These are phyloP conservation scores for Drosophila hawaiiensis DNA, from an alignment of 2,888 invertebrate genomes.

Conservation along the genomic window DNA sequence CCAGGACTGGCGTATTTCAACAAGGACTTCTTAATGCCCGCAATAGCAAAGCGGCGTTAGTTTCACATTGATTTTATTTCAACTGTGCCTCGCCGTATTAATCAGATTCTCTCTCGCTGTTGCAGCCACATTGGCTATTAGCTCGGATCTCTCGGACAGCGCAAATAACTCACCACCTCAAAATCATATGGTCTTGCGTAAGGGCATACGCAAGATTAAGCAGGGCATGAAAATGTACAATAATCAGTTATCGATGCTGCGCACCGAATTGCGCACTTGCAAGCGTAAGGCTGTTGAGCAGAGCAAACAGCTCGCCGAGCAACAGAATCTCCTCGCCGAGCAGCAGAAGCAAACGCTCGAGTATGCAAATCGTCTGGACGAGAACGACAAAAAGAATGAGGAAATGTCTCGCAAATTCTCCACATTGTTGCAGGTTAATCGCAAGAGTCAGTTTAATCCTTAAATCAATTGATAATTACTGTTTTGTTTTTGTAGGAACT, in stretches of 20 bases:
- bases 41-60: slow-evolving; percentile 82
- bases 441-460: not conserved
- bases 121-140: slow-evolving; percentile 83
- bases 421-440: slow-evolving; percentile 89
- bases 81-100: not conserved
- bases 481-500: slow-evolving; percentile 88
- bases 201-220: slow-evolving; percentile 94
- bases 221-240: slow-evolving; percentile 96
- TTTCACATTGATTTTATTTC: not conserved
- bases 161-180: slow-evolving; percentile 88
- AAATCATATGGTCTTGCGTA: slow-evolving; percentile 93
- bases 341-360: slow-evolving; percentile 92
- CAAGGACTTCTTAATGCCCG: slow-evolving; percentile 90
- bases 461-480: not conserved
- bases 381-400: slow-evolving; percentile 95
- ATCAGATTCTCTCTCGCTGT: slow-evolving; percentile 49
- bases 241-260: slow-evolving; percentile 91
- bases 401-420: slow-evolving; percentile 95
- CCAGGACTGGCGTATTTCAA: slow-evolving; percentile 95
- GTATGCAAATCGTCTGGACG: slow-evolving; percentile 94
- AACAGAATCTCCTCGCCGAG: slow-evolving; percentile 90
- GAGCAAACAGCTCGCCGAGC: slow-evolving; percentile 93
- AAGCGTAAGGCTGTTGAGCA: slow-evolving; percentile 94
- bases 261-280: slow-evolving; percentile 92
- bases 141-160: slow-evolving; percentile 83